phyloP scores from a whole-genome alignment of 2,797 vertebrate genomes.

The Ptychadena robeensis region DNA sequence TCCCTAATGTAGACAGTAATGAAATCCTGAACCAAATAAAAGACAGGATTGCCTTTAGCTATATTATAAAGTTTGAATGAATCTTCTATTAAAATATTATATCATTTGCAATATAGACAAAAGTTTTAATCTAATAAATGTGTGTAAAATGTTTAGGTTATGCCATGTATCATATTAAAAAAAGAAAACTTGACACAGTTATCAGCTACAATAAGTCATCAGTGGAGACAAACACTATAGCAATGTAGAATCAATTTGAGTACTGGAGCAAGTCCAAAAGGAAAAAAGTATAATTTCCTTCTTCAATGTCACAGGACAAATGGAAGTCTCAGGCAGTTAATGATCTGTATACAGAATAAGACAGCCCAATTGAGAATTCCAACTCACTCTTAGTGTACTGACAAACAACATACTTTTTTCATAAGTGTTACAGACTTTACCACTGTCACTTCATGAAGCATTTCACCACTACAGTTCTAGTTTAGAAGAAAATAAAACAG shows the following conservation, averaged over 20 bases:
- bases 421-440: conserved; percentile 2
- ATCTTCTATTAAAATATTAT: not conserved
- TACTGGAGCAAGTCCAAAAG: conserved; percentile 49
- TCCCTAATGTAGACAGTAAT: too few relatives aligned
- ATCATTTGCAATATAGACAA: not conserved
- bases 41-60: too few relatives aligned
- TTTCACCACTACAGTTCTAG: not conserved
- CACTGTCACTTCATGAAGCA: not conserved
- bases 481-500: not conserved
- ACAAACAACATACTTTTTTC: conserved; percentile 30
- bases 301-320: conserved; percentile 57
- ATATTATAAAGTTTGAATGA: not conserved
- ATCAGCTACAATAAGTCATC: conserved; percentile 43
- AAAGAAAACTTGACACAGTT: conserved; percentile 28
- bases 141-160: conserved; percentile 35
- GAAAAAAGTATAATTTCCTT: conserved; percentile 50
- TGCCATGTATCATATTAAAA: conserved; percentile 28
- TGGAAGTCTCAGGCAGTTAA: conserved; percentile 50
- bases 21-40: too few relatives aligned
- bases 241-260: conserved; percentile 48
- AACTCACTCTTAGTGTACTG: conserved; percentile 31
- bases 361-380: conserved; percentile 22
- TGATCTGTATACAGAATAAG: conserved; percentile 48
- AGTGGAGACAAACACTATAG: conserved; percentile 44
- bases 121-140: conserved; percentile 10